A percentile compares a stretch with the other conserved stretches of the same genome.
Conservation (phyloP, 2,888 invertebrate genomes). For the Harmothoe impar region DNA sequence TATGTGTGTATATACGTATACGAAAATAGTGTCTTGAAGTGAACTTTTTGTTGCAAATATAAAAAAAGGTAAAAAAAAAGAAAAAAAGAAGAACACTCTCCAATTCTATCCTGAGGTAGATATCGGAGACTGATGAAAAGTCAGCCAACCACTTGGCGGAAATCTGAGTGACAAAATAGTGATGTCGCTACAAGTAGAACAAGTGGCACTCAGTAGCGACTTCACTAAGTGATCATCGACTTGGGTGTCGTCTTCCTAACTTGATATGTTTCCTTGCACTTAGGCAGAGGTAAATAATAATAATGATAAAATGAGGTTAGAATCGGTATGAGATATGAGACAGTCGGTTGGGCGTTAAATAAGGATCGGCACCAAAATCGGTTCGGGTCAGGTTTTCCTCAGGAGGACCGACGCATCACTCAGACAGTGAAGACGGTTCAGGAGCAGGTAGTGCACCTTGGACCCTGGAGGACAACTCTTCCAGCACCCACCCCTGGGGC, state of each 20-base stretch:
- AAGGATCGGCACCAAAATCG: not conserved
- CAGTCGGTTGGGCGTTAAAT: constrained; percentile 32
- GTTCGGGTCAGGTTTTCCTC: not conserved
- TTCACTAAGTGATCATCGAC: not conserved
- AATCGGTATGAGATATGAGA: constrained; percentile 17
- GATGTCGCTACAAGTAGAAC: not conserved
- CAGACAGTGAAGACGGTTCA: not conserved
- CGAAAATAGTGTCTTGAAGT: constrained; percentile 29
- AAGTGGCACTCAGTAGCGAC: not conserved
- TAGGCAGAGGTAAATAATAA: not conserved
- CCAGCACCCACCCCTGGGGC: not conserved
- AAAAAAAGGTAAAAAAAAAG: no score
- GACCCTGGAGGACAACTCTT: not conserved
- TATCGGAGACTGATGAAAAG: constrained; percentile 7
- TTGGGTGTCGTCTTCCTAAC: not conserved
- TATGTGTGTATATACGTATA: constrained; percentile 18
- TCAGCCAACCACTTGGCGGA: not conserved
- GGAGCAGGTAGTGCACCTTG: not conserved
- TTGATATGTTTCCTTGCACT: constrained; percentile 33
- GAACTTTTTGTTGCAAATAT: constrained; percentile 30
- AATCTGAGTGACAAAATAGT: not conserved
- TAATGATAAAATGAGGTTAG: constrained; percentile 3
- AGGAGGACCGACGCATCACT: not conserved
- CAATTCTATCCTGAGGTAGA: constrained; percentile 53
- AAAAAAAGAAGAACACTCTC: not conserved